phyloP scores from a whole-genome alignment of 1,140 invertebrate genomes.

The Dreissena rostriformis region DNA sequence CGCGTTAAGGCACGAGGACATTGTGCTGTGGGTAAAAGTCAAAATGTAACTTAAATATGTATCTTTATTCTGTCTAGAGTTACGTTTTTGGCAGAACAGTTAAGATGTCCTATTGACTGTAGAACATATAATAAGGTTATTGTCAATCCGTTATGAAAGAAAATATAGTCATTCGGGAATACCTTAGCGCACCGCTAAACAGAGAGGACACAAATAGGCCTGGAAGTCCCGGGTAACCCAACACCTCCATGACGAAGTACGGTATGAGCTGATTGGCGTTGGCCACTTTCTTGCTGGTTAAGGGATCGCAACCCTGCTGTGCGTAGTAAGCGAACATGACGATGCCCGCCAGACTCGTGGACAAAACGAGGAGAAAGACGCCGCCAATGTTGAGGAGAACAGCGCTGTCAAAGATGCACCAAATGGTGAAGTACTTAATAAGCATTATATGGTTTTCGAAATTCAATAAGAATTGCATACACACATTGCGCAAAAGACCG shows the following conservation, averaged over 20 bases:
- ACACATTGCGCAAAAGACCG: background rate
- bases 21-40: conserved; percentile 65
- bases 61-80: too few species aligned
- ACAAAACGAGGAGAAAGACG: conserved; percentile 80
- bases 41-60: too few species aligned
- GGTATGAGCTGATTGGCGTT: conserved; percentile 79
- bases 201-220: conserved; percentile 80
- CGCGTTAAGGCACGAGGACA: conserved; percentile 90
- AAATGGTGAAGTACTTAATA: background rate
- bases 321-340: conserved; percentile 82
- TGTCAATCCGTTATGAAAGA: too few species aligned
- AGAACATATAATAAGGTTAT: background rate
- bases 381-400: conserved; percentile 88
- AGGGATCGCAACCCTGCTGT: conserved; percentile 77
- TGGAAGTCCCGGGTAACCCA: conserved; percentile 78
- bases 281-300: conserved; percentile 65
- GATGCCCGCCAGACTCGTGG: conserved; percentile 93
- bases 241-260: conserved; percentile 76
- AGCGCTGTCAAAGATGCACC: conserved; percentile 81
- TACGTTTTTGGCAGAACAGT: background rate
- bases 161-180: background rate
- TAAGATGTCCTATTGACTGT: background rate
- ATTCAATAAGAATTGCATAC: background rate
- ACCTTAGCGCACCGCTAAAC: conserved; percentile 80
- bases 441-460: background rate